Percentiles rank a stretch among this genome's conserved stretches.
Evolutionary conservation across 2,113 vertebrate genomes (phyloP).

Genomic region (Vombatus ursinus): DNA sequence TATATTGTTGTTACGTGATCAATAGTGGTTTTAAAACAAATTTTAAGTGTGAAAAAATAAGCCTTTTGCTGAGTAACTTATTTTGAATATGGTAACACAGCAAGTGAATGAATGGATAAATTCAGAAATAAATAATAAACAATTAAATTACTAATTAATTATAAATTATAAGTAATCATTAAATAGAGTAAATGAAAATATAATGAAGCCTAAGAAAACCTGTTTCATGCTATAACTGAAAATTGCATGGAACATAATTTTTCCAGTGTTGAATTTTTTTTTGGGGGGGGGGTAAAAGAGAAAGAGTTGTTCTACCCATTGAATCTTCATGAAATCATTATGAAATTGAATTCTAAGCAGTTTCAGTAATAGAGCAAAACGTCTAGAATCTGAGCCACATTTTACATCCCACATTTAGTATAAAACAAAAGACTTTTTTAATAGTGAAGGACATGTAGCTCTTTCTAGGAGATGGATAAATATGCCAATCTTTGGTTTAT

Average conservation of each 20-base stretch:
- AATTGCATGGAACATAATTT: background rate
- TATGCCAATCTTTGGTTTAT: background rate
- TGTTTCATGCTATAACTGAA: background rate
- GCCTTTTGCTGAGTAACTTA: background rate
- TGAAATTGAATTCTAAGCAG: background rate
- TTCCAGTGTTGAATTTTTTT: background rate
- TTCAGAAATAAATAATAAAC: background rate
- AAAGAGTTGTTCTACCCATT: background rate
- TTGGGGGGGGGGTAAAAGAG: background rate
- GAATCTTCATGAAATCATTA: background rate
- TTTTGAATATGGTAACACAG: background rate
- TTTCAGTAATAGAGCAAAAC: background rate
- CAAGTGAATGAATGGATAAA: background rate
- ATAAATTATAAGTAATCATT: background rate
- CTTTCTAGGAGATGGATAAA: background rate
- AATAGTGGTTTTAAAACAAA: background rate
- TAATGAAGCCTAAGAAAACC: background rate
- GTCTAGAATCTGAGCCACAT: background rate
- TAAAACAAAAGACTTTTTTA: background rate
- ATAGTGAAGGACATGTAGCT: background rate
- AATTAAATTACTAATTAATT: background rate
- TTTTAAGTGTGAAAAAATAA: background rate
- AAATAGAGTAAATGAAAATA: background rate
- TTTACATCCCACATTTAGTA: background rate
- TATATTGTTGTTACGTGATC: conserved; percentile 5